Base-by-base conservation (phyloP, 92 coral and sea anemone species). In the Zoanthus sansibaricus region DNA sequence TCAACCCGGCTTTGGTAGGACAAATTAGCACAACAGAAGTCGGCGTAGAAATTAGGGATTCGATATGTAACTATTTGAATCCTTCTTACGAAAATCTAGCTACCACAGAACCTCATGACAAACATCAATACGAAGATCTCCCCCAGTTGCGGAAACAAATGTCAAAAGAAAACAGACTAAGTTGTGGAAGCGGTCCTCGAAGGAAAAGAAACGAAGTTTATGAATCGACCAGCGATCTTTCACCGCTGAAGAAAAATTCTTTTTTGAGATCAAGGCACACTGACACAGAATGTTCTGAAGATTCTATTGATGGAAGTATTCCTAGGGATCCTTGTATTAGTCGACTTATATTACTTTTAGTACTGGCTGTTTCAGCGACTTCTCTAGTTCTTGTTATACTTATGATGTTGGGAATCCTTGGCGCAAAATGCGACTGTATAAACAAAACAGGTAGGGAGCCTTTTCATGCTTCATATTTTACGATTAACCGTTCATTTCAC, bases 121-220 rank as follows among this genome's bases (percentile, higher is more conserved):
- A 44, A 66, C 85, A 80, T n/a, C 85, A 80, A 21, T 80, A 80
- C 59, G 85, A 80, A 68, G 85, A 80, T 68, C 85, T 71, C 7
- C 56, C 85, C 4, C 59, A 64, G 21, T 21, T 80, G 13, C 11
- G 75, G 85, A 80, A 46, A 11, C 85, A 80, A 45, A 80, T 80
- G 45, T 30, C 46, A n/a, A 45, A 61, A 14, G 71, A 16, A 32
- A 45, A 33, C 83, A 74, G 78, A 74, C 7, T 54, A 0, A 67
- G 61, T 7, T 42, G 9, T 67, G 58, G 64, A 5, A 64, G 21
- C 45, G 61, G 75, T 7, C 85, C 85, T 9, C 85, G 85, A 25
- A 80, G 75, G 5, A 80, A 80, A 31, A 66, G 85, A 7, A 80
- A 80, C 55, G 85, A 80, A 47, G 85, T 80, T 13, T 80, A 80